A percentile compares a stretch with the other conserved stretches of the same genome.
phyloP scores from a whole-genome alignment of 2,113 vertebrate species.

The Pygoscelis antarcticus region DNA sequence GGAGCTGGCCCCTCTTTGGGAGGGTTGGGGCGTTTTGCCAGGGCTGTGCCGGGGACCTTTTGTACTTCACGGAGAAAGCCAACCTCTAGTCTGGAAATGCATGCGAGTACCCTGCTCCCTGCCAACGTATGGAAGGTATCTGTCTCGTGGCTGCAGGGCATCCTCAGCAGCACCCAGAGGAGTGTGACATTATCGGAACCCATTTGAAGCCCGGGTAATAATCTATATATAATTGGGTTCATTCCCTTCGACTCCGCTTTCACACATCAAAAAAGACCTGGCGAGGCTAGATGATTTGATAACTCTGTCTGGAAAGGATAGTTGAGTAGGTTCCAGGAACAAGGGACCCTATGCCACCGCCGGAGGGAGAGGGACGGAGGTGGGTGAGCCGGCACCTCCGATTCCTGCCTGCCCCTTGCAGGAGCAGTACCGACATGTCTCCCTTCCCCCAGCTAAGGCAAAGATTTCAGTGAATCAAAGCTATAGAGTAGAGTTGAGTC shows the following conservation, averaged over 20 bases:
- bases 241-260: background rate
- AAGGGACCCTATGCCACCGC: rapidly evolving
- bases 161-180: background rate
- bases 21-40: background rate
- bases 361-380: background rate
- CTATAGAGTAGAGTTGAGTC: conserved; percentile 40
- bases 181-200: background rate
- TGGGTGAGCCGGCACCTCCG: background rate
- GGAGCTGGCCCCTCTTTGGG: background rate
- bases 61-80: background rate
- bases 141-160: background rate
- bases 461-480: conserved; percentile 53
- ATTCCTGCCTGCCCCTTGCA: background rate
- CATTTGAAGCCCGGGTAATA: background rate
- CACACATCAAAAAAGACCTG: background rate
- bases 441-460: conserved; percentile 4
- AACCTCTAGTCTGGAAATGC: background rate
- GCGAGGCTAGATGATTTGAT: background rate
- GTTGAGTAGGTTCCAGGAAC: background rate
- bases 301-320: background rate
- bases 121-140: background rate
- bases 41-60: background rate
- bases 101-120: background rate
- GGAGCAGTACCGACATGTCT: background rate
- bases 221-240: background rate